phyloP scores from a whole-genome alignment of 2,113 vertebrate species.

The Apteryx owenii region DNA sequence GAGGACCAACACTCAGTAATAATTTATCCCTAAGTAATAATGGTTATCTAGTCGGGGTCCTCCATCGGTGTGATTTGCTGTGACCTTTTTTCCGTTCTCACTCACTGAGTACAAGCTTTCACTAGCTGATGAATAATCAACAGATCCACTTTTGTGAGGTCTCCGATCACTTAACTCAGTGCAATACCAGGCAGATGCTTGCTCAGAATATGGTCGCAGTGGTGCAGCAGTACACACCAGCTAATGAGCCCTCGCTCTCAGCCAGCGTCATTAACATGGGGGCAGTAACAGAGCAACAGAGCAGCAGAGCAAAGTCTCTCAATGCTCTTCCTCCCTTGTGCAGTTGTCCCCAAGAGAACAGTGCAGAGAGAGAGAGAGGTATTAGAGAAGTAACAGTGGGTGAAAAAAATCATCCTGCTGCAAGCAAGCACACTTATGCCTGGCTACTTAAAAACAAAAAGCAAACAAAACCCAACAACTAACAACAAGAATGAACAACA shows the following conservation, averaged over 20 bases:
- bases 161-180: neutral
- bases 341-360: neutral
- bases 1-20: neutral
- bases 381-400: neutral
- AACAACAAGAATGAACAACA: neutral
- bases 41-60: neutral
- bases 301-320: neutral
- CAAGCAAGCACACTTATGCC: neutral
- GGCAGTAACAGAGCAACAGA: rapidly evolving
- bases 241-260: neutral
- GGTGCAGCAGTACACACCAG: neutral
- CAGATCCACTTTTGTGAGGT: neutral
- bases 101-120: neutral
- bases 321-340: neutral
- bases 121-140: neutral
- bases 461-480: neutral
- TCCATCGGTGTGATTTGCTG: neutral
- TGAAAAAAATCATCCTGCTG: neutral
- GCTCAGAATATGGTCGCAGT: neutral
- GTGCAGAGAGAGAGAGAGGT: neutral
- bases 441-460: neutral
- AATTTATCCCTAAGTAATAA: neutral
- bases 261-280: neutral
- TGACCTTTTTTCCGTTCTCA: neutral
- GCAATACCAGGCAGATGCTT: neutral